Evolutionary conservation across 2,888 invertebrate species (phyloP).

Genomic region (Disparrhopalites patrizii): DNA sequence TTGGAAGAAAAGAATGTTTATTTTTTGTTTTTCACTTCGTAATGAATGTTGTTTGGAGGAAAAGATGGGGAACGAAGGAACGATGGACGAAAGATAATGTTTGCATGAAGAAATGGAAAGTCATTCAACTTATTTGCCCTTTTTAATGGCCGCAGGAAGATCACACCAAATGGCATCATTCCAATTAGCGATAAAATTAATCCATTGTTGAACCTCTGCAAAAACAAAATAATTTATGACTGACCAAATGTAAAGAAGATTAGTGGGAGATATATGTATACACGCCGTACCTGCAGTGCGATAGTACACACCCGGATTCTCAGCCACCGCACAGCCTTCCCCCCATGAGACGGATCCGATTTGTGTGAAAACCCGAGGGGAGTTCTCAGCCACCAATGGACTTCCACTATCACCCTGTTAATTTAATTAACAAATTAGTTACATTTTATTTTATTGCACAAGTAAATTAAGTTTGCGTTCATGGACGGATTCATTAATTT

Average conservation of each 20-base stretch:
- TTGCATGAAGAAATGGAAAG: too few species aligned
- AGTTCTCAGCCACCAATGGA: constrained; percentile 30
- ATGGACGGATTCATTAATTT: neutral
- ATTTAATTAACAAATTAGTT: neutral
- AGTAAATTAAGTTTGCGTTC: neutral
- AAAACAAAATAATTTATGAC: neutral
- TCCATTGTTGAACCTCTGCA: constrained; percentile 41
- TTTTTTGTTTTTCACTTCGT: too few species aligned
- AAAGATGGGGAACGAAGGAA: too few species aligned
- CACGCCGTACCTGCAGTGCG: constrained; percentile 34
- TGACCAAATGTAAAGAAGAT: neutral
- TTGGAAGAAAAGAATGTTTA: too few species aligned
- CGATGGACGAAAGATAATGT: too few species aligned
- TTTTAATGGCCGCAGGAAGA: constrained; percentile 11
- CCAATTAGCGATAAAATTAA: constrained; percentile 31
- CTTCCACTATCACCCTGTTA: neutral
- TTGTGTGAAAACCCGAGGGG: constrained; percentile 21
- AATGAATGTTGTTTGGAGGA: too few species aligned
- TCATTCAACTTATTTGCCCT: too few species aligned
- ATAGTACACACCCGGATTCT: constrained; percentile 42
- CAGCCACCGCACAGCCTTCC: constrained; percentile 37
- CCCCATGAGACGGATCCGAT: constrained; percentile 44
- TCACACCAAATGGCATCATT: constrained; percentile 36
- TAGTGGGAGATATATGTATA: too few species aligned
- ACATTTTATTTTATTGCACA: neutral